Percentiles rank a stretch among this genome's conserved stretches.
phyloP scores from a whole-genome alignment of 2,888 invertebrate genomes.

The Ariolimax columbianus region DNA sequence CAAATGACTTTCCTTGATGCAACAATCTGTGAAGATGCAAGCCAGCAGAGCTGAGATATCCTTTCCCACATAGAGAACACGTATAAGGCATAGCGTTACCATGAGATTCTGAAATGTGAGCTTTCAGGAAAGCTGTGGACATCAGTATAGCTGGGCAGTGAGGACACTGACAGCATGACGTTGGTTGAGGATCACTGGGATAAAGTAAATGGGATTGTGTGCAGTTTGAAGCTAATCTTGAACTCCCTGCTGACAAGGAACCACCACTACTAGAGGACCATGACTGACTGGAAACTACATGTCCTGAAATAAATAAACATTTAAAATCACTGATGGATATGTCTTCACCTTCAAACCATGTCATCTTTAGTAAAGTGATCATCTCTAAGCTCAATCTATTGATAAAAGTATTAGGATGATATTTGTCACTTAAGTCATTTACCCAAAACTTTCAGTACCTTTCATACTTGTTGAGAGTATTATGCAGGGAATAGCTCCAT shows the following conservation, averaged over 20 bases:
- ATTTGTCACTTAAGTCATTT: neutral
- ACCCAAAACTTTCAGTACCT: neutral
- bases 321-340: slow-evolving; percentile 19
- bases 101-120: slow-evolving; percentile 20
- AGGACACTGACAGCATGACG: slow-evolving; percentile 32
- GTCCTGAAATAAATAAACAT: slow-evolving; percentile 34
- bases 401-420: neutral
- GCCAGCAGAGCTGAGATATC: slow-evolving; percentile 36
- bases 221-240: slow-evolving; percentile 6
- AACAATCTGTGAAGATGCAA: slow-evolving; percentile 24
- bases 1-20: slow-evolving; percentile 41
- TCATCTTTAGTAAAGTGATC: neutral
- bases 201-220: slow-evolving; percentile 19
- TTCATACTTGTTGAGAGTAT: neutral
- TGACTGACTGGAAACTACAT: slow-evolving; percentile 30
- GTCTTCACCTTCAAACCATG: neutral
- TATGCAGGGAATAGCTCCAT: neutral
- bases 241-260: slow-evolving; percentile 17
- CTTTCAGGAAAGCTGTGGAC: slow-evolving; percentile 19
- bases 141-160: slow-evolving; percentile 30
- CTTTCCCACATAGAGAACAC: slow-evolving; percentile 37
- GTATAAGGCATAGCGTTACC: slow-evolving; percentile 12
- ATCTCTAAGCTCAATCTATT: too few species aligned
- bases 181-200: neutral
- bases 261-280: slow-evolving; percentile 6